phyloP scores from a whole-genome alignment of 2,888 invertebrate genomes.

The Diabrotica balteata region DNA sequence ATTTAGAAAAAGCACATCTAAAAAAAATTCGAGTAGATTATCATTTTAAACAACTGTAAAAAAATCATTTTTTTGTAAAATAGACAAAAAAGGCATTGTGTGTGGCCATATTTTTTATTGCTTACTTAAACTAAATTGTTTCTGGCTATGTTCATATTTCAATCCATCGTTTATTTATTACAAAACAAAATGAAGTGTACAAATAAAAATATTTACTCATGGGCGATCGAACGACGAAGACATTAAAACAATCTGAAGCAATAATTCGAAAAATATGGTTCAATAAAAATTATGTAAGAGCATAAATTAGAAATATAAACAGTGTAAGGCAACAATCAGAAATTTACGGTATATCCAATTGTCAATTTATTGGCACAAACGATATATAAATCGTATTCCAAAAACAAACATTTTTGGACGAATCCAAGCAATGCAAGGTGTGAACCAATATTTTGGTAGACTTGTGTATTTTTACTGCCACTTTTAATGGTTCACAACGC shows the following conservation, averaged over 20 bases:
- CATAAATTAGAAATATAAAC: conserved; percentile 39
- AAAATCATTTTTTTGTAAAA: no score
- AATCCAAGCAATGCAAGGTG: conserved; percentile 39
- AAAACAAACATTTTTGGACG: conserved; percentile 38
- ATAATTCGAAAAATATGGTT: conserved; percentile 24
- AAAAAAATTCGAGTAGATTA: no score
- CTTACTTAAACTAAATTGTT: no score
- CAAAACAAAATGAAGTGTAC: conserved; percentile 1
- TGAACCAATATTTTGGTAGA: conserved; percentile 35
- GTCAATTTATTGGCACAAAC: conserved; percentile 39
- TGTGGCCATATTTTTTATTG: no score
- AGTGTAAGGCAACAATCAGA: conserved; percentile 33
- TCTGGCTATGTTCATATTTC: no score
- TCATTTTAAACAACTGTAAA: no score
- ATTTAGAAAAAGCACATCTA: no score
- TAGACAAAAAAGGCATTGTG: no score
- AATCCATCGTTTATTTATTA: no score
- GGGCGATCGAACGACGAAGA: conserved; percentile 3
- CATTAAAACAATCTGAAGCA: conserved; percentile 8
- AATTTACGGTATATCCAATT: conserved; percentile 40
- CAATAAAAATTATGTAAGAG: conserved; percentile 33
- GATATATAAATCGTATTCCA: conserved; percentile 34
- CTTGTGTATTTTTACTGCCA: conserved; percentile 32
- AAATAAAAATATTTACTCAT: conserved; percentile 7
- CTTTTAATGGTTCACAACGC: conserved; percentile 17